Evolutionary conservation across 2,888 invertebrate species (phyloP).

Genomic region (Lochmaea crataegi): DNA sequence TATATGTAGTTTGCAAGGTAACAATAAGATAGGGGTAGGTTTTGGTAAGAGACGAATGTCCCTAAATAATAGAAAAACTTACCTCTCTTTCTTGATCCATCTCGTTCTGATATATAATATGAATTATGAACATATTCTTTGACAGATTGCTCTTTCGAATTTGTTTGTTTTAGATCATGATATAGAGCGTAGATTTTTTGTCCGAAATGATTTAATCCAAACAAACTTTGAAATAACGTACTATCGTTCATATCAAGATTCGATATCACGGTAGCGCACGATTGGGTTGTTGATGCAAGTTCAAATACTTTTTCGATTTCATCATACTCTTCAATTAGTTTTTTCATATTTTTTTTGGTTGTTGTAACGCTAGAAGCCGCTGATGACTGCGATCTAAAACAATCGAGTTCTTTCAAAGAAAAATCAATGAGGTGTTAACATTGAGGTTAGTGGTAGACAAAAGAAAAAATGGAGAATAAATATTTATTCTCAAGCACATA

Average conservation of each 20-base stretch:
- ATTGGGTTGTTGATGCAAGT: constrained; percentile 23
- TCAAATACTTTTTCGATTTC: constrained; percentile 51
- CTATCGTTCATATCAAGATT: constrained; percentile 49
- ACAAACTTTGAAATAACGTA: constrained; percentile 49
- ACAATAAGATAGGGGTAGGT: no score
- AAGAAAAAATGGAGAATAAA: no score
- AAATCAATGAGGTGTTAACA: no score
- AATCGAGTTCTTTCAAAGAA: background rate
- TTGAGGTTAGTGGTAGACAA: no score
- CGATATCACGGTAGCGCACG: constrained; percentile 31
- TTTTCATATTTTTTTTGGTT: constrained; percentile 47
- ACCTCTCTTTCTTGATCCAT: constrained; percentile 4
- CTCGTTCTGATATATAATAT: constrained; percentile 17
- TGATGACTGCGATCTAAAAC: constrained; percentile 46
- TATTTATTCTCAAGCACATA: no score
- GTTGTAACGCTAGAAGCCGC: constrained; percentile 45
- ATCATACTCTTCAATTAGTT: constrained; percentile 49
- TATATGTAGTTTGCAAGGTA: no score
- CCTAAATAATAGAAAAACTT: background rate
- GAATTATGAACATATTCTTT: constrained; percentile 47
- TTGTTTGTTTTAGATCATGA: constrained; percentile 48
- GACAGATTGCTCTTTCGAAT: constrained; percentile 44
- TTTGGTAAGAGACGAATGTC: no score
- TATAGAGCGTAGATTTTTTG: constrained; percentile 53
- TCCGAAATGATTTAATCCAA: constrained; percentile 51